A percentile compares a stretch with the other conserved stretches of the same genome.
phyloP scores from a whole-genome alignment of 2,113 vertebrate genomes.

The Thinocorus orbignyianus region DNA sequence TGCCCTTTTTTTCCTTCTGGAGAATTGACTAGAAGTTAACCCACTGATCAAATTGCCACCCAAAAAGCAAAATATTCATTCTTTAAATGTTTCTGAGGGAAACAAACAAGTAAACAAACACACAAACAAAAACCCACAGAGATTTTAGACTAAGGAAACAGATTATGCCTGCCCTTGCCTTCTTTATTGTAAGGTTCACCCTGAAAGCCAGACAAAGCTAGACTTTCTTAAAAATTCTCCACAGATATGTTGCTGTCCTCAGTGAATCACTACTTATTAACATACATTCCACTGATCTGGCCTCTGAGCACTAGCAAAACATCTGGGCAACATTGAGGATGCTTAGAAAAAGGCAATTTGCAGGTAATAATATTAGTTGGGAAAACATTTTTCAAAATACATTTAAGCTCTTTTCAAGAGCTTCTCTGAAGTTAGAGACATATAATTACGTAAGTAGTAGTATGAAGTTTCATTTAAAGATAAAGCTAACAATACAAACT shows the following conservation, averaged over 20 bases:
- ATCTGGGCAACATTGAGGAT: neutral
- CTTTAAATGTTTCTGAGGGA: neutral
- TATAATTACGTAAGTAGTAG: neutral
- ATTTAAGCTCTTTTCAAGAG: neutral
- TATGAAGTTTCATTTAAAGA: neutral
- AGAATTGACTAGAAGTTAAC: neutral
- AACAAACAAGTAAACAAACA: too few relatives aligned
- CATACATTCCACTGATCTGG: neutral
- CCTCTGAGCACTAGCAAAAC: neutral
- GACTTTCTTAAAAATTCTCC: neutral
- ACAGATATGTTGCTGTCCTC: fast-evolving
- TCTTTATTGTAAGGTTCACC: neutral
- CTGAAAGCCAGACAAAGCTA: neutral
- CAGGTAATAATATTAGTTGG: neutral
- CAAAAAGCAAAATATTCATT: neutral
- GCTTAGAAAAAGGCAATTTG: neutral
- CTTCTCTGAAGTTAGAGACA: neutral
- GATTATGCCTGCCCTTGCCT: too few relatives aligned
- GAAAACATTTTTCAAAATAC: neutral
- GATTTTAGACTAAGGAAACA: neutral
- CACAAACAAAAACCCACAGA: neutral
- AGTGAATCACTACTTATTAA: neutral
- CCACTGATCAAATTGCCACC: neutral
- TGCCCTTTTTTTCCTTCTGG: neutral
- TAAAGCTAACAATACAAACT: neutral